Evolutionary conservation across 2,797 vertebrate genomes (phyloP), one percentile per base, ranked within the genome.

Genomic region (Leptoclinus maculatus): DNA sequence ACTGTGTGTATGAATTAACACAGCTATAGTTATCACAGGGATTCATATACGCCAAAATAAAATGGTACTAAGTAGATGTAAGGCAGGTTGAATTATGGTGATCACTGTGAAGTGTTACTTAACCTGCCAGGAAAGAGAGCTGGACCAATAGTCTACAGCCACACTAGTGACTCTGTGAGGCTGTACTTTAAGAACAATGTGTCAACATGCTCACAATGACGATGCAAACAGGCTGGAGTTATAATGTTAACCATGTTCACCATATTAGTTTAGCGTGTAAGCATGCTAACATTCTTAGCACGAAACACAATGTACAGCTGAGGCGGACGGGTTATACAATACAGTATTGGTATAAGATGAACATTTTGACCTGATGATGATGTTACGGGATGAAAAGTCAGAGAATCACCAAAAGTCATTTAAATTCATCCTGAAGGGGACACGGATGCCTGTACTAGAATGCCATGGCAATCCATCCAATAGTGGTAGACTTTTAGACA

Each of bases 41-140:
- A 73, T 59, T 49, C 1, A 81, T 76, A 47, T 66, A 51, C 39
- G 32, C 34, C 39, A 39, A 39, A 72, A 39, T 74, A 38, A 83
- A 82, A 69, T 54, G 59, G 66, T 51, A 53, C 67, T 36, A 39
- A 76, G 65, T 36, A 73, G 45, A 73, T 78, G 36, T 69, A 49
- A 76, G 67, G 34, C 77, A 73, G 74, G 70, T 67, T 79, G 4
- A 79, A 84, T 86, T 67, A 84, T 72, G 80, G 78, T 65, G 53
- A 80, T 80, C 56, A 78, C 10, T 36, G 60, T 65, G 23, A 80
- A 71, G 71, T 70, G 81, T 82, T 72, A 51, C 5, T 69, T 80
- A 82, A 72, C 25, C 32, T 84, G 76, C 60, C 75, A 71, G 34
- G 43, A 73, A 71, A 59, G 23, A 41, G 56, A 66, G 69, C 67